Evolutionary conservation across 2,797 vertebrate species (phyloP).

Genomic region (Mus minutoides): DNA sequence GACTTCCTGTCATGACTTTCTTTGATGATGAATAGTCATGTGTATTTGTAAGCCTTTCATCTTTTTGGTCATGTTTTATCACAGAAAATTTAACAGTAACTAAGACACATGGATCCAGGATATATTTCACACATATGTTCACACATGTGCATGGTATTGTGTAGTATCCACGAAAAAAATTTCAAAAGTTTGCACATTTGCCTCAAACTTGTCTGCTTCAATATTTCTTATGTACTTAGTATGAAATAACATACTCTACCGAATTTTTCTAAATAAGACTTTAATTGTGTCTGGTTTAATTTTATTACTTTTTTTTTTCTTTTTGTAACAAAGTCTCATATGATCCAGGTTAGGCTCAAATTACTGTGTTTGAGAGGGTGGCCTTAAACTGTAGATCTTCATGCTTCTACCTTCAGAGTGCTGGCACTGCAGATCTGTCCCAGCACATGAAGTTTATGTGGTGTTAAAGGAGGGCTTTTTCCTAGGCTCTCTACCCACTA

Average conservation of each 20-base stretch:
- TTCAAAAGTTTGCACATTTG: neutral
- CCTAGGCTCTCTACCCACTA: neutral
- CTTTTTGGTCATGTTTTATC: neutral
- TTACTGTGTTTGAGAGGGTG: neutral
- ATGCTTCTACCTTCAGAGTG: neutral
- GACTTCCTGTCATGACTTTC: neutral
- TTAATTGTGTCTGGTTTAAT: neutral
- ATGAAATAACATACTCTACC: neutral
- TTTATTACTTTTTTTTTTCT: neutral
- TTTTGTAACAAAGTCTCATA: neutral
- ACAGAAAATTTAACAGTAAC: neutral
- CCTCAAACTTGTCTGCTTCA: neutral
- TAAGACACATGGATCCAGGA: neutral
- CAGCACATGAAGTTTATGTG: neutral
- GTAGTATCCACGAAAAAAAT: neutral
- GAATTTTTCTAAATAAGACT: constrained; percentile 18
- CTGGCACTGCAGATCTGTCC: neutral
- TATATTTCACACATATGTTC: constrained; percentile 6
- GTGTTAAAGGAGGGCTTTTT: neutral
- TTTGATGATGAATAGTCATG: neutral
- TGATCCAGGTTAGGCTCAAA: neutral
- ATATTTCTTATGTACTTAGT: neutral
- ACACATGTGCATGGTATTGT: neutral
- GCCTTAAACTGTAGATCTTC: neutral
- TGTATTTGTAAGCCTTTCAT: neutral